Evolutionary conservation across 2,888 invertebrate genomes (phyloP).

Genomic region (Congeria kusceri): DNA sequence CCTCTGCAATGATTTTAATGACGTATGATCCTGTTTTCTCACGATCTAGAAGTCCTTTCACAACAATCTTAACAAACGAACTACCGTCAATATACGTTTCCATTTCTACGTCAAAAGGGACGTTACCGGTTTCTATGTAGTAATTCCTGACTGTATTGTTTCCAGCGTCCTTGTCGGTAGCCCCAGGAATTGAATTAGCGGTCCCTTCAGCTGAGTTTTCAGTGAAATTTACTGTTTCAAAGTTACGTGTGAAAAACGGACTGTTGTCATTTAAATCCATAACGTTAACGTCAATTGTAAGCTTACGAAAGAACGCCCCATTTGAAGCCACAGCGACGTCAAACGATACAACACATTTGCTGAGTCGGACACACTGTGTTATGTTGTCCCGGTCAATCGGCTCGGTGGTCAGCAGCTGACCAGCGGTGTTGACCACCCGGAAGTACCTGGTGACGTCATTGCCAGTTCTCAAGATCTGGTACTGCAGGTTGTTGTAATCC

Average conservation of each 20-base stretch:
- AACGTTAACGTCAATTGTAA: slow-evolving; percentile 70
- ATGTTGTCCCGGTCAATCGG: slow-evolving; percentile 69
- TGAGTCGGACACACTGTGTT: slow-evolving; percentile 58
- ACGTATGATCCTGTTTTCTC: slow-evolving; percentile 70
- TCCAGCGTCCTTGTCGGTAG: slow-evolving; percentile 71
- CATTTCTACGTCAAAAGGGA: slow-evolving; percentile 66
- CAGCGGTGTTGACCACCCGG: slow-evolving; percentile 63
- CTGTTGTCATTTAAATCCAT: slow-evolving; percentile 77
- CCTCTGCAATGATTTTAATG: slow-evolving; percentile 70
- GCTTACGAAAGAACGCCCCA: slow-evolving; percentile 73
- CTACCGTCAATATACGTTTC: slow-evolving; percentile 68
- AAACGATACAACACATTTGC: slow-evolving; percentile 63
- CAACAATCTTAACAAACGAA: slow-evolving; percentile 67
- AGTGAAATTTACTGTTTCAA: slow-evolving; percentile 63
- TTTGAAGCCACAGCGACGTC: slow-evolving; percentile 71
- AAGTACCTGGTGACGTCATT: slow-evolving; percentile 71
- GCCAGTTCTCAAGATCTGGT: slow-evolving; percentile 70
- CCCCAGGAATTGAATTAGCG: slow-evolving; percentile 65
- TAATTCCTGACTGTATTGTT: slow-evolving; percentile 69
- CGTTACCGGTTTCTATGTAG: slow-evolving; percentile 57
- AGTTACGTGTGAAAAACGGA: slow-evolving; percentile 69
- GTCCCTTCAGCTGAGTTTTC: slow-evolving; percentile 69
- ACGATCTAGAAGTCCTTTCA: slow-evolving; percentile 70
- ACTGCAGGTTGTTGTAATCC: slow-evolving; percentile 69
- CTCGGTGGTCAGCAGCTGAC: slow-evolving; percentile 61